Conservation (phyloP, 1,140 invertebrate genomes). For the Atta texana region DNA sequence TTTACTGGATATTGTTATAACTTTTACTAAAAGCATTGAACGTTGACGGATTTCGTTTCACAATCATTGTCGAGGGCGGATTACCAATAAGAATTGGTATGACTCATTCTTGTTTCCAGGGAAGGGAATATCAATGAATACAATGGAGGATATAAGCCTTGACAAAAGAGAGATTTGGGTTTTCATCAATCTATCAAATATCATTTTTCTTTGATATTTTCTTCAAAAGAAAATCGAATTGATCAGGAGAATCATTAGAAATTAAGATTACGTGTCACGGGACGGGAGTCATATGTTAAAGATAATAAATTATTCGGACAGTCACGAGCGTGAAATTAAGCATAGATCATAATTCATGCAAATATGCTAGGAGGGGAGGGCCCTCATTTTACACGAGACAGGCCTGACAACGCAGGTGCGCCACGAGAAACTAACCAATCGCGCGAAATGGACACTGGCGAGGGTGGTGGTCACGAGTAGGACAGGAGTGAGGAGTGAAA, state of each 20-base stretch:
- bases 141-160: neutral
- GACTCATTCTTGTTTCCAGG: neutral
- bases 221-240: neutral
- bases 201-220: neutral
- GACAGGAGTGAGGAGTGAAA: slow-evolving; percentile 42
- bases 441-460: slow-evolving; percentile 12
- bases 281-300: neutral
- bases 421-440: slow-evolving; percentile 69
- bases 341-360: neutral
- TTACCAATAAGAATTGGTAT: neutral
- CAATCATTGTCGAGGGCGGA: neutral
- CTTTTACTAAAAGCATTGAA: neutral
- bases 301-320: too few species aligned
- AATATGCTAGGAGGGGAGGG: neutral
- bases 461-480: slow-evolving; percentile 22
- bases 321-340: neutral
- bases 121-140: neutral
- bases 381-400: slow-evolving; percentile 1
- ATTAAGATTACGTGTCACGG: neutral
- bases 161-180: too few species aligned
- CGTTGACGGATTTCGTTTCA: neutral
- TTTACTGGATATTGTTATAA: neutral
- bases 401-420: slow-evolving; percentile 59
- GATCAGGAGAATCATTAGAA: neutral
- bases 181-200: neutral